phyloP scores from a whole-genome alignment of 2,888 invertebrate species.

The Vandiemenella viatica region DNA sequence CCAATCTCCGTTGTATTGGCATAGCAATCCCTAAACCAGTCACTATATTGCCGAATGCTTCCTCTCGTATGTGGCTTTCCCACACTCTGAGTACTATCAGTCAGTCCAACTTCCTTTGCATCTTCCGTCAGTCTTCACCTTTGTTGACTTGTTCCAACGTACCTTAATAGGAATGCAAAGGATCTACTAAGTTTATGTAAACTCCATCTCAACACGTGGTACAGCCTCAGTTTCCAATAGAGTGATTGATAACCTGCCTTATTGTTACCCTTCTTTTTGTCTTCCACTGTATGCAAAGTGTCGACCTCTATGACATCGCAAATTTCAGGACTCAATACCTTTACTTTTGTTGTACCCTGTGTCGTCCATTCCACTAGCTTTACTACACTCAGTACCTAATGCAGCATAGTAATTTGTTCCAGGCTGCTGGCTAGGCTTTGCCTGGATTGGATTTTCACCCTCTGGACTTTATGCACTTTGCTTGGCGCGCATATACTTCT shows the following conservation, averaged over 20 bases:
- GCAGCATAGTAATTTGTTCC: not conserved
- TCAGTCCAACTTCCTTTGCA: not conserved
- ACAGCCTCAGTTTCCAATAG: not conserved
- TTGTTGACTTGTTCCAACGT: not conserved
- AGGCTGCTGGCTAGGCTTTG: not conserved
- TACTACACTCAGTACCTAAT: not conserved
- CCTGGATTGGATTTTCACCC: not conserved
- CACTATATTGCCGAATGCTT: not conserved
- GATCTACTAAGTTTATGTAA: not conserved
- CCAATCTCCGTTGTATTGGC: not conserved
- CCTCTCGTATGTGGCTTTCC: not conserved
- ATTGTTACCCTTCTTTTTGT: not conserved
- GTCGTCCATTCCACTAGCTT: not conserved
- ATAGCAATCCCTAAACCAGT: not conserved
- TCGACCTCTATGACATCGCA: not conserved
- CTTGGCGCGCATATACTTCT: not conserved
- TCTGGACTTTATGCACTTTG: not conserved
- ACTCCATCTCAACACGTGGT: not conserved
- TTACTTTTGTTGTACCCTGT: not conserved
- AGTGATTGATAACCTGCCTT: not conserved
- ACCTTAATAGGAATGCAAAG: not conserved
- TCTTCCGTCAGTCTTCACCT: not conserved
- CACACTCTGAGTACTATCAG: not conserved
- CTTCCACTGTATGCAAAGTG: not conserved
- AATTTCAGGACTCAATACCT: not conserved